Percentiles rank a stretch among this genome's conserved stretches.
Conservation (phyloP, 2,888 invertebrate genomes). For the Ptilodon capucinus region DNA sequence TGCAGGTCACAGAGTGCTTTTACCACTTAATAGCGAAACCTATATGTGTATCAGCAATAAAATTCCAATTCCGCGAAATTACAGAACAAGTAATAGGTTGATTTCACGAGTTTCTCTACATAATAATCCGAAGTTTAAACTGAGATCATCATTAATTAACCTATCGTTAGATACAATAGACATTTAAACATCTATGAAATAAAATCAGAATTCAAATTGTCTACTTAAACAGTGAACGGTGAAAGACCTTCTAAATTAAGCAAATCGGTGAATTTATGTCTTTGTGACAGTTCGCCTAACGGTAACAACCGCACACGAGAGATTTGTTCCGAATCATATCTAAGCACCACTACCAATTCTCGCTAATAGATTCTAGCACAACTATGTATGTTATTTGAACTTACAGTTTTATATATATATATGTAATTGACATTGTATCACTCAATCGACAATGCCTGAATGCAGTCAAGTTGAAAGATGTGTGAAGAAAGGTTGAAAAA, state of each 20-base stretch:
- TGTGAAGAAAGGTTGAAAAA: no score
- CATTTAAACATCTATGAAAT: constrained; percentile 19
- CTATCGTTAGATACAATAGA: constrained; percentile 20
- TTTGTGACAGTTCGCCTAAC: constrained; percentile 42
- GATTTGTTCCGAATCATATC: constrained; percentile 2
- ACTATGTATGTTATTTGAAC: no score
- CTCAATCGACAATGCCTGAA: no score
- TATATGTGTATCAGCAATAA: not conserved
- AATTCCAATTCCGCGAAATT: not conserved
- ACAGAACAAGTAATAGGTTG: not conserved
- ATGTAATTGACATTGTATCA: no score
- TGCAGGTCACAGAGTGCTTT: not conserved
- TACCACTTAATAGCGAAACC: not conserved
- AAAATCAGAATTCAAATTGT: constrained; percentile 31
- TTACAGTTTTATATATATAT: no score
- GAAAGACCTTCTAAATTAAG: constrained; percentile 59
- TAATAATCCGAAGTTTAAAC: not conserved
- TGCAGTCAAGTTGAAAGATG: no score
- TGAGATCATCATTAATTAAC: constrained; percentile 22
- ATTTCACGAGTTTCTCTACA: not conserved
- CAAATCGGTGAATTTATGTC: constrained; percentile 63
- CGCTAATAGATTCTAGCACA: no score
- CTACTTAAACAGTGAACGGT: constrained; percentile 38
- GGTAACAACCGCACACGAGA: constrained; percentile 15
- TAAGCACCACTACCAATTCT: not conserved